phyloP scores from a whole-genome alignment of 2,113 vertebrate species.

The Limanda limanda region DNA sequence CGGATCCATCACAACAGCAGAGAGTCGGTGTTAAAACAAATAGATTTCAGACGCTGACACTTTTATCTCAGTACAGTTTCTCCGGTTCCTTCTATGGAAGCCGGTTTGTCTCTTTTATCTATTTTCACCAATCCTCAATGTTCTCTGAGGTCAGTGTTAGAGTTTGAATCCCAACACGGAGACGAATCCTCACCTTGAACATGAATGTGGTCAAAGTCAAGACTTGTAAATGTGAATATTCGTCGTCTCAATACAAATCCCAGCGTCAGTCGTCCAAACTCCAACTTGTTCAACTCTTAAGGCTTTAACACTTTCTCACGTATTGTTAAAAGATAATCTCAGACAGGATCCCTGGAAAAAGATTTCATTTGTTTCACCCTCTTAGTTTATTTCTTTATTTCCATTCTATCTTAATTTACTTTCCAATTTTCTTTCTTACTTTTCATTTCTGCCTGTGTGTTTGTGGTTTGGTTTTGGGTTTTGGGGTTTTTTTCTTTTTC shows the following conservation, averaged over 20 bases:
- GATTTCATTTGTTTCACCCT: conserved; percentile 19
- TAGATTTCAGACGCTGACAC: neutral
- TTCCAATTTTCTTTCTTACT: conserved; percentile 50
- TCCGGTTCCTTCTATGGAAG: too few species aligned
- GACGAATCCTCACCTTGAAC: neutral
- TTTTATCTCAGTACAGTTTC: too few species aligned
- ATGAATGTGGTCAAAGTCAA: neutral
- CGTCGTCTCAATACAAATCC: too few species aligned
- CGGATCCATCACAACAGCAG: too few species aligned
- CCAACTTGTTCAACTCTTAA: too few species aligned
- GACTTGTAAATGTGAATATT: neutral
- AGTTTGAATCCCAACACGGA: too few species aligned
- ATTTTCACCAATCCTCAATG: too few species aligned
- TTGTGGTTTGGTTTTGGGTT: conserved; percentile 72
- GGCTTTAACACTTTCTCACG: neutral
- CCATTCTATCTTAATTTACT: conserved; percentile 41
- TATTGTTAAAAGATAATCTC: neutral
- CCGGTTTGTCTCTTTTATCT: too few species aligned
- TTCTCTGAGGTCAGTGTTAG: too few species aligned
- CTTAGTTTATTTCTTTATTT: conserved; percentile 35
- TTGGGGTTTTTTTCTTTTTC: conserved; percentile 39
- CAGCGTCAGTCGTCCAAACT: too few species aligned
- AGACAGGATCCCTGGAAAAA: neutral
- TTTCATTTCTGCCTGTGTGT: conserved; percentile 79
- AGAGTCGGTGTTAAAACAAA: too few species aligned